phyloP scores from a whole-genome alignment of 2,888 invertebrate genomes.

The Alentia gelatinosa region DNA sequence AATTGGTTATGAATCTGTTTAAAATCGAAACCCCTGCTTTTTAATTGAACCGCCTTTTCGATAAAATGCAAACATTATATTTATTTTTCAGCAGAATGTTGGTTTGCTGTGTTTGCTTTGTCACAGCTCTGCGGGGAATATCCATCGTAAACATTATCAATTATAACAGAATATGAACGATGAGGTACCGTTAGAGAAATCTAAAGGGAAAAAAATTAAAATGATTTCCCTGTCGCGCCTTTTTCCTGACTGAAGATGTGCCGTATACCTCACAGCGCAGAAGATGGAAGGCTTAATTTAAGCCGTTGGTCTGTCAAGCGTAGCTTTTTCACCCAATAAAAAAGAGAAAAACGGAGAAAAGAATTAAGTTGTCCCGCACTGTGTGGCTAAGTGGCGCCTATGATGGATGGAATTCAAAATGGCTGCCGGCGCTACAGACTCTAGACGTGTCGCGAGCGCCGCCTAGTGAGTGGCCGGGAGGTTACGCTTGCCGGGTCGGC shows the following conservation, averaged over 20 bases:
- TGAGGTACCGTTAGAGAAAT: background rate
- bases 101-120: too few species aligned
- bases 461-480: background rate
- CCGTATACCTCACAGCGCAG: background rate
- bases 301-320: slow-evolving; percentile 1
- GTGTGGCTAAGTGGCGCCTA: background rate
- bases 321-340: background rate
- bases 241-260: background rate
- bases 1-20: too few species aligned
- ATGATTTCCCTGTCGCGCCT: background rate
- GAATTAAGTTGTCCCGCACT: slow-evolving; percentile 1
- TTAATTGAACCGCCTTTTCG: too few species aligned
- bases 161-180: background rate
- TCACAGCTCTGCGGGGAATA: too few species aligned
- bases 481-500: background rate
- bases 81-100: too few species aligned
- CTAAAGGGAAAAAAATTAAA: background rate
- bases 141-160: too few species aligned
- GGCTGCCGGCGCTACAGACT: slow-evolving; percentile 1
- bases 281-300: background rate
- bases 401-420: background rate
- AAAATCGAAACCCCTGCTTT: too few species aligned
- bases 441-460: background rate
- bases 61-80: too few species aligned
- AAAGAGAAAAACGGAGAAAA: slow-evolving; percentile 3